Evolutionary conservation across 1,140 invertebrate species (phyloP).

Genomic region (Theocolax elegans): DNA sequence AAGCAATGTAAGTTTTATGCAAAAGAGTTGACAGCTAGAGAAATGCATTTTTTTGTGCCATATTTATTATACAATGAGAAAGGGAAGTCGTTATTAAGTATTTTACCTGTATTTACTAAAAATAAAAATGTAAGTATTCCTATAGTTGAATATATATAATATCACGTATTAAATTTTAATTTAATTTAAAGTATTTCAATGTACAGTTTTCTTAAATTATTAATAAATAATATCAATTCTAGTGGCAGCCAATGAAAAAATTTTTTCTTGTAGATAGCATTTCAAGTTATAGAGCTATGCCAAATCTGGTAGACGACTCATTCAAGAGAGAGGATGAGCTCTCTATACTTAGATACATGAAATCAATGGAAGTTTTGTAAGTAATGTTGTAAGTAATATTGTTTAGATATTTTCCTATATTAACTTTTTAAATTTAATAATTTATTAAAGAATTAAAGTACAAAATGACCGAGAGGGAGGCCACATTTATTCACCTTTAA

Average conservation of each 20-base stretch:
- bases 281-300: slow-evolving; percentile 59
- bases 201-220: slow-evolving; percentile 8
- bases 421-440: slow-evolving; percentile 18
- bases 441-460: slow-evolving; percentile 64
- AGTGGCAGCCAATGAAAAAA: slow-evolving; percentile 74
- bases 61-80: slow-evolving; percentile 69
- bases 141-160: slow-evolving; percentile 31
- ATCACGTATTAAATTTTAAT: too few species aligned
- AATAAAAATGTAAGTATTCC: slow-evolving; percentile 51
- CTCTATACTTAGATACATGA: slow-evolving; percentile 59
- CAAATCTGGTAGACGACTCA: slow-evolving; percentile 47
- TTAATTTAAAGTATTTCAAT: slow-evolving; percentile 5
- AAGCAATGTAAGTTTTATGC: slow-evolving; percentile 68
- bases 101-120: slow-evolving; percentile 70
- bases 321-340: slow-evolving; percentile 43
- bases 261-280: slow-evolving; percentile 77
- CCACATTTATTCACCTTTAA: slow-evolving; percentile 71
- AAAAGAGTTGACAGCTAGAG: slow-evolving; percentile 67
- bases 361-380: slow-evolving; percentile 62
- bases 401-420: slow-evolving; percentile 2
- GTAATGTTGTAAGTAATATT: slow-evolving; percentile 41
- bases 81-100: slow-evolving; percentile 66
- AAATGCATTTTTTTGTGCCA: slow-evolving; percentile 70
- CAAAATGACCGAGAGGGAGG: slow-evolving; percentile 66
- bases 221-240: slow-evolving; percentile 48